Conservation (phyloP, 2,113 vertebrate genomes). For the Ellobius talpinus region DNA sequence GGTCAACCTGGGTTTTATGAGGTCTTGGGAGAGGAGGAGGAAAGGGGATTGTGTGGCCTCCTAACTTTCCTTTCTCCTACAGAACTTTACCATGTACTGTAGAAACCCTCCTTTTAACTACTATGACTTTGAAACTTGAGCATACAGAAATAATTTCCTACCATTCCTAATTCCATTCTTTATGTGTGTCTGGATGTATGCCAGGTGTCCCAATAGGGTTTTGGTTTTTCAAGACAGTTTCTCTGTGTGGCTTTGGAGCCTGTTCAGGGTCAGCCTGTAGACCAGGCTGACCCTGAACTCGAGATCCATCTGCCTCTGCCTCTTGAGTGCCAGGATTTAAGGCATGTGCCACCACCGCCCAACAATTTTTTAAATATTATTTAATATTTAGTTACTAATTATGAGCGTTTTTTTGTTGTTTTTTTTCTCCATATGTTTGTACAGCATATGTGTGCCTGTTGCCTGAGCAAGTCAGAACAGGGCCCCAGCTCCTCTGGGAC, state of each 20-base stretch:
- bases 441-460: neutral
- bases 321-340: too few species aligned
- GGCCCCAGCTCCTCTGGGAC: neutral
- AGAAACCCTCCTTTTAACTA: slow-evolving; percentile 49
- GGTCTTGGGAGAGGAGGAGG: neutral
- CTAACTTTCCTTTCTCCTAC: slow-evolving; percentile 13
- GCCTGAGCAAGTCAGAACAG: neutral
- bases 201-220: neutral
- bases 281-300: too few species aligned
- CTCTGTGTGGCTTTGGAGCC: too few species aligned
- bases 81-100: neutral
- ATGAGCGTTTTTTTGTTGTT: neutral
- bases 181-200: neutral
- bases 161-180: neutral
- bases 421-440: neutral
- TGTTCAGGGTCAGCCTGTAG: too few species aligned
- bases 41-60: neutral
- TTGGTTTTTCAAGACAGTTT: neutral
- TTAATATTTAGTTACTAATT: neutral
- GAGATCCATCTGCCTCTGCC: too few species aligned
- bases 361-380: neutral
- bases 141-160: neutral
- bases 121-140: slow-evolving; percentile 24
- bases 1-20: neutral
- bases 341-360: too few species aligned